These are phyloP conservation scores for Python bivittatus DNA, from an alignment of 2,113 vertebrate species.

Conservation along the genomic window DNA sequence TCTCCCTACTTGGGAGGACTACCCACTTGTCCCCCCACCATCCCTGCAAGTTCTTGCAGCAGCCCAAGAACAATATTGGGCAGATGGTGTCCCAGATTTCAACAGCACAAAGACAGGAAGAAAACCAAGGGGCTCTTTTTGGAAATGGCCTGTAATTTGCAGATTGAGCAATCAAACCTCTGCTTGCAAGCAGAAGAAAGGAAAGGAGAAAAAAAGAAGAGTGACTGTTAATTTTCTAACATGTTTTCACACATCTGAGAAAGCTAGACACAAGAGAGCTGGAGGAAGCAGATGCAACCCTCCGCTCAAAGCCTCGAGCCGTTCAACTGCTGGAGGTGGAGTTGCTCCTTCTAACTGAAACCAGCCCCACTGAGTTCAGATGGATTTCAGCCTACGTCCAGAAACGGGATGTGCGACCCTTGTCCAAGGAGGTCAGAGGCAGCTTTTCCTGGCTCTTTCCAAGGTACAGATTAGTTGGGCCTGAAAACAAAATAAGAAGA, in stretches of 20 bases:
- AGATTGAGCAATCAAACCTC: slow-evolving; percentile 66
- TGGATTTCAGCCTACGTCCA: not conserved
- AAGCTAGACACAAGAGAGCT: not conserved
- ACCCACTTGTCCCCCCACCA: not conserved
- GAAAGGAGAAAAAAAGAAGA: slow-evolving; percentile 62
- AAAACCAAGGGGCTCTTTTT: not conserved
- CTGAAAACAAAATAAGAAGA: not conserved
- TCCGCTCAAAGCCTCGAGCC: slow-evolving; percentile 37
- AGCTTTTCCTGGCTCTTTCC: not conserved
- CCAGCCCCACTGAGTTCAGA: not conserved
- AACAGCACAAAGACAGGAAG: not conserved
- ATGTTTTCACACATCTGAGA: slow-evolving; percentile 28
- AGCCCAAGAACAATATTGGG: not conserved
- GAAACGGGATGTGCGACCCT: not conserved
- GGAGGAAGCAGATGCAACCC: slow-evolving; percentile 72
- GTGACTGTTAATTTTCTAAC: slow-evolving; percentile 70
- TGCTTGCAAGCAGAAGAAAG: slow-evolving; percentile 18
- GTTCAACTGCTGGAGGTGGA: slow-evolving; percentile 51
- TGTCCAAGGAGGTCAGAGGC: not conserved
- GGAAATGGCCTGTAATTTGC: not conserved
- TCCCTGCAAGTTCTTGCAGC: not conserved
- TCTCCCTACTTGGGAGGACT: no score
- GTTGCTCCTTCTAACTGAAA: not conserved
- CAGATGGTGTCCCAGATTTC: not conserved
- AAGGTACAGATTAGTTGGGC: not conserved